A percentile compares a stretch with the other conserved stretches of the same genome.
phyloP scores from a whole-genome alignment of 1,140 invertebrate species.

The Spodoptera litura region DNA sequence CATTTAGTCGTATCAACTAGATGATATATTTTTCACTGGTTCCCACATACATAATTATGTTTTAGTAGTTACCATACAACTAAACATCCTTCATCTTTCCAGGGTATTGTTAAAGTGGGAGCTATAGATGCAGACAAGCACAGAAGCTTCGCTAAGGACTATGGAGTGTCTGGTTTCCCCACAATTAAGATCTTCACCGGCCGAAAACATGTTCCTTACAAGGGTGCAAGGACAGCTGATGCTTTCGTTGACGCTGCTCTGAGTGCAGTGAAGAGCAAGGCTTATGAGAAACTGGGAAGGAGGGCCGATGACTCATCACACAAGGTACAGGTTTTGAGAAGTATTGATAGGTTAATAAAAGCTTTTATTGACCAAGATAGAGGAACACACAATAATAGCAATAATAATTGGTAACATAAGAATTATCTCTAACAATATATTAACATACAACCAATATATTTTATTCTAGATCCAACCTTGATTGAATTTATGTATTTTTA shows the following conservation, averaged over 20 bases:
- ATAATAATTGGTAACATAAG: not conserved
- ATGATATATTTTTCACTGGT: no score
- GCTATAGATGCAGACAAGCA: constrained; percentile 97
- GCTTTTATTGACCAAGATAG: not conserved
- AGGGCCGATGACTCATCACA: constrained; percentile 78
- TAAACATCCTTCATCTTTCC: constrained; percentile 55
- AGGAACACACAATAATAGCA: not conserved
- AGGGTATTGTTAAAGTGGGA: constrained; percentile 97
- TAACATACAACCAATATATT: no score
- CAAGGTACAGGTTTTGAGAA: constrained; percentile 70
- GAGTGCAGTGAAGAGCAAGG: constrained; percentile 90
- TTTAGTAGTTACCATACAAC: no score
- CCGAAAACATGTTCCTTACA: constrained; percentile 96
- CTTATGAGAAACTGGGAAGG: constrained; percentile 89
- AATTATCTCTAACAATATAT: not conserved
- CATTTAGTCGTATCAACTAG: no score
- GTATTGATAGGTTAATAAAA: constrained; percentile 28
- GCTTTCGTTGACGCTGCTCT: constrained; percentile 95
- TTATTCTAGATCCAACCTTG: no score
- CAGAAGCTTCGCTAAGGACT: constrained; percentile 92
- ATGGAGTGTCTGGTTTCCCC: constrained; percentile 96
- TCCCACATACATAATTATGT: no score
- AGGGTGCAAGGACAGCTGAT: constrained; percentile 94
- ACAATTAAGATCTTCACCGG: constrained; percentile 98
- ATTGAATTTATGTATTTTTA: no score